Evolutionary conservation across 2,113 vertebrate genomes (phyloP), one percentile per base, ranked within the genome.

Genomic region (Barbus barbus): DNA sequence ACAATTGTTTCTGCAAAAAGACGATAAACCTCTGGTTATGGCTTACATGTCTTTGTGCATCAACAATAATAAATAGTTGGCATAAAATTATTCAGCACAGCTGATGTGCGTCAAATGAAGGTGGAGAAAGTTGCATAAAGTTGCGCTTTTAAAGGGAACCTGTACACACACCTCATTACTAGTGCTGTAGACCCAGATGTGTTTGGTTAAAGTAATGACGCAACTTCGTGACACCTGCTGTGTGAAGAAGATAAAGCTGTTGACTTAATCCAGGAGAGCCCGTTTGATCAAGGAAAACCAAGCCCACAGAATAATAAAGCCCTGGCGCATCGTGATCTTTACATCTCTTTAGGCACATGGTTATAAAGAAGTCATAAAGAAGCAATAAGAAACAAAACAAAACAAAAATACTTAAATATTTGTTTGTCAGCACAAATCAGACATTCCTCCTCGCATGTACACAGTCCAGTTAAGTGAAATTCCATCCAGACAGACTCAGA

Each of bases 281-380:
- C 20, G n/a, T 84, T 77, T 88, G 82, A 88, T 88, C 71, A 76
- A 16, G 22, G 41, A 56, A 58, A 44, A 36, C 44, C 26, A 18
- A 75, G 71, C 22, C 65, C 76, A 36, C 16, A 75, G 22, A 41
- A 46, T 84, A 78, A 72, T 78, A 67, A 73, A 48, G 9, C 63
- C 71, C 46, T 86, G 78, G 58, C 78, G 75, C 77, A 78, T 28
- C 53, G 71, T 65, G 82, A 84, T 86, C 31, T 82, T 53, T 2
- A n/a, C 4, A 8, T 33, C 2, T 33, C 28, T 18, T 31, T 14
- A 56, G 20, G 20, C 20, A 56, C 53, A 56, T 22, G 53, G 20
- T 56, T 56, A n/a, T n/a, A n/a, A n/a, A n/a, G n/a, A 56, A 56
- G 53, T 51, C 16, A 51, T 51, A 51, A 48, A 48, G 48, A 18